These are phyloP conservation scores for Portunus trituberculatus DNA, from an alignment of 1,140 invertebrate genomes.

Conservation along the genomic window DNA sequence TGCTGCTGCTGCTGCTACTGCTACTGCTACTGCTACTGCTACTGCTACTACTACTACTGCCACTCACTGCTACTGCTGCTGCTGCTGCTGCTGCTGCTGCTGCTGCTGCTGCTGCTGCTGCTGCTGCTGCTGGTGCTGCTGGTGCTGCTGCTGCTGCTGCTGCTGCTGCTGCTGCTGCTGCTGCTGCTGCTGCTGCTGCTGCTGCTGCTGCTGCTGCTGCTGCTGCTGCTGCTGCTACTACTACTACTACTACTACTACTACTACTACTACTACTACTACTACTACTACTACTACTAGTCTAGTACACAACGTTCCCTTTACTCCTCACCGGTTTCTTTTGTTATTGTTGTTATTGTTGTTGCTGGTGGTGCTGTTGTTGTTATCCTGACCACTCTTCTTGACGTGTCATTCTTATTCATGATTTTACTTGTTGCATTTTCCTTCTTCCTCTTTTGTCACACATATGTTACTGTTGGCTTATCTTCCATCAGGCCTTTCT, in stretches of 20 bases:
- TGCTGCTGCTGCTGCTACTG: too few species aligned
- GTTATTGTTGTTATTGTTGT: background rate
- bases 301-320: background rate
- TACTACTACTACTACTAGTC: background rate
- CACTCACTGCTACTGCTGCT: too few species aligned
- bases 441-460: constrained; percentile 11
- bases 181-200: too few species aligned
- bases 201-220: too few species aligned
- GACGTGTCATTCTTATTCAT: too few species aligned
- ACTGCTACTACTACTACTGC: background rate
- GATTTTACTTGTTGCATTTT: background rate
- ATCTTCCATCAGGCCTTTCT: constrained; percentile 8
- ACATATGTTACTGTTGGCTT: background rate
- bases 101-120: too few species aligned
- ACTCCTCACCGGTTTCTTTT: background rate
- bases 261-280: too few species aligned
- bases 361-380: background rate
- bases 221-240: too few species aligned
- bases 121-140: background rate
- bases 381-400: background rate
- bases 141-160: background rate
- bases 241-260: background rate
- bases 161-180: background rate
- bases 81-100: too few species aligned
- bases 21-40: too few species aligned